phyloP scores from a whole-genome alignment of 2,888 invertebrate species.

The Ophion ventricosus region DNA sequence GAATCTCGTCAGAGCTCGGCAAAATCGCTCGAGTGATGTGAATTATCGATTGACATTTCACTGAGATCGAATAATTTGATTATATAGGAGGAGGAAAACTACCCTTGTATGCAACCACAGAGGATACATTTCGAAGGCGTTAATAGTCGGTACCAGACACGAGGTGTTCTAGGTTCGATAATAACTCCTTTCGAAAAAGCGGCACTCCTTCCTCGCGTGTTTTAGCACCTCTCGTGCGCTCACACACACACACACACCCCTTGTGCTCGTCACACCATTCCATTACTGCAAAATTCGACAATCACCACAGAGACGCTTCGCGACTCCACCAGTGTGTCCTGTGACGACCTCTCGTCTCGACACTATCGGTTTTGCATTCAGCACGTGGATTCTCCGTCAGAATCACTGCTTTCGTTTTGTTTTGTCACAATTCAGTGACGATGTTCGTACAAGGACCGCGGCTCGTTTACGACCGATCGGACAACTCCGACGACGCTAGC shows the following conservation, averaged over 20 bases:
- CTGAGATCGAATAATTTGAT: conserved; percentile 19
- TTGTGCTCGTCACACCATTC: conserved; percentile 41
- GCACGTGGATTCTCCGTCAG: neutral
- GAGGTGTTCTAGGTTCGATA: conserved; percentile 64
- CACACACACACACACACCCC: conserved; percentile 56
- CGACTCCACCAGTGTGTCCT: conserved; percentile 59
- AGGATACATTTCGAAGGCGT: conserved; percentile 48
- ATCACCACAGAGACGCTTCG: conserved; percentile 44
- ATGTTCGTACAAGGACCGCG: conserved; percentile 81
- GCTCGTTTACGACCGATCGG: conserved; percentile 74
- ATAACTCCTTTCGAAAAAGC: conserved; percentile 38
- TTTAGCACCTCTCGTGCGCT: conserved; percentile 61
- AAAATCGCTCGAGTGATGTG: neutral
- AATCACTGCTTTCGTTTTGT: neutral
- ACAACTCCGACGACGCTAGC: conserved; percentile 77
- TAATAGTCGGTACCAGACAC: conserved; percentile 78
- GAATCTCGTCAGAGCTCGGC: neutral
- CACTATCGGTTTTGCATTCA: neutral
- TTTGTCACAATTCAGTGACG: neutral
- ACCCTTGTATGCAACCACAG: conserved; percentile 38
- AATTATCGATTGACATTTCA: conserved; percentile 27
- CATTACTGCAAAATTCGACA: conserved; percentile 42
- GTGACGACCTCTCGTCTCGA: conserved; percentile 46
- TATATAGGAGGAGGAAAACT: conserved; percentile 16
- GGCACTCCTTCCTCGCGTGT: conserved; percentile 46